Conservation (phyloP, 2,113 vertebrate genomes). For the Zosterops lateralis region DNA sequence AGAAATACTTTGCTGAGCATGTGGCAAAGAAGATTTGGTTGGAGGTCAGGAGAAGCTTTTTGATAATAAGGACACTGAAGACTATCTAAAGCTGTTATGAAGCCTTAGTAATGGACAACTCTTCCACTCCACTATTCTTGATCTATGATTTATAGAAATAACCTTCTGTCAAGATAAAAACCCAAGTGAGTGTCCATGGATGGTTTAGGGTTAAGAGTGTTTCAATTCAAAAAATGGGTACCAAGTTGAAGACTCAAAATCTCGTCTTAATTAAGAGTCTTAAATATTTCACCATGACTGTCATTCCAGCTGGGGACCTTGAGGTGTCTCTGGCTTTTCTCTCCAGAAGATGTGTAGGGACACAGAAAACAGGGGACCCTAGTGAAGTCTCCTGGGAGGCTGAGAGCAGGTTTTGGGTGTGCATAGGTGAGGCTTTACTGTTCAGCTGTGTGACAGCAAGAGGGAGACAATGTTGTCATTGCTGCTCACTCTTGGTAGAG, state of each 20-base stretch:
- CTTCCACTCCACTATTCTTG: not conserved
- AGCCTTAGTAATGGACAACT: not conserved
- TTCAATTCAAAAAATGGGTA: not conserved
- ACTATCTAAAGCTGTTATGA: not conserved
- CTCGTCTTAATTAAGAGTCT: not conserved
- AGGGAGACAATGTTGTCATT: rapidly evolving
- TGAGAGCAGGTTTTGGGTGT: not conserved
- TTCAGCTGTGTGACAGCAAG: not conserved
- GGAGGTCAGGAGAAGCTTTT: not conserved
- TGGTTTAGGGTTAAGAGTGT: not conserved
- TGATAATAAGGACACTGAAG: not conserved
- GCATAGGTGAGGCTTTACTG: not conserved
- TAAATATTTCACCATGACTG: rapidly evolving
- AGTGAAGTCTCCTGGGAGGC: not conserved
- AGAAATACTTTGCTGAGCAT: not conserved
- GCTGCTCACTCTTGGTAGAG: not conserved
- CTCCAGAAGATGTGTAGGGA: no score
- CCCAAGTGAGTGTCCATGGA: no score
- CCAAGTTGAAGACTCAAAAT: not conserved
- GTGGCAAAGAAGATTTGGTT: not conserved
- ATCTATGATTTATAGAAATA: not conserved
- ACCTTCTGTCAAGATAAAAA: not conserved
- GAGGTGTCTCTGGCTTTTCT: not conserved
- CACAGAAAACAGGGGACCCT: not conserved
- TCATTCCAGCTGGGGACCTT: not conserved